Evolutionary conservation across 2,888 invertebrate genomes (phyloP).

Genomic region (Machimus atricapillus): DNA sequence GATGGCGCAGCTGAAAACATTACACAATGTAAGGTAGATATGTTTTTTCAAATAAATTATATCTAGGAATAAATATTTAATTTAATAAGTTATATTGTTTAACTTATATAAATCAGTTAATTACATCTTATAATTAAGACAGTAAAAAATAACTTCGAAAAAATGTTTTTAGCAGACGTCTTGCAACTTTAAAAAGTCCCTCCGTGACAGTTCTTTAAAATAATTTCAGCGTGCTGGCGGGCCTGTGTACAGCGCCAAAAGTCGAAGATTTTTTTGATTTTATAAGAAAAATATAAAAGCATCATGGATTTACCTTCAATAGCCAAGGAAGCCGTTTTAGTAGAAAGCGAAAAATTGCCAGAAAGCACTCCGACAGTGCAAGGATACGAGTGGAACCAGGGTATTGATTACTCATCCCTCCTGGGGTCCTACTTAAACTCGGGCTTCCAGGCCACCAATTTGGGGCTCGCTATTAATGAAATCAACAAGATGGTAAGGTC

Average conservation of each 20-base stretch:
- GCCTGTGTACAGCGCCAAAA: background rate
- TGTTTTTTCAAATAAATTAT: background rate
- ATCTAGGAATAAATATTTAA: background rate
- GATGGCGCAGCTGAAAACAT: background rate
- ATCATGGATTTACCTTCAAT: conserved; percentile 58
- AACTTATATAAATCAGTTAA: background rate
- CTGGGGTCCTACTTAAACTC: conserved; percentile 79
- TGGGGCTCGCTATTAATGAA: conserved; percentile 89
- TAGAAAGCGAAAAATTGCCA: conserved; percentile 73
- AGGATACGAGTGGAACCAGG: conserved; percentile 94
- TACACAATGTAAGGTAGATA: background rate
- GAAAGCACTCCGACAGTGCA: conserved; percentile 72
- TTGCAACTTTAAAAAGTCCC: background rate
- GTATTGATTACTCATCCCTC: conserved; percentile 84
- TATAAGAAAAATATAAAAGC: background rate
- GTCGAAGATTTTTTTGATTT: background rate
- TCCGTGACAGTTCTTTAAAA: background rate
- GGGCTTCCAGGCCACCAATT: conserved; percentile 98
- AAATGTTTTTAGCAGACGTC: background rate
- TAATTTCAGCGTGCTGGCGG: background rate
- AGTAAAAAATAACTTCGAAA: background rate
- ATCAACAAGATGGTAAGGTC: conserved; percentile 85
- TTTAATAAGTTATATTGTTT: background rate
- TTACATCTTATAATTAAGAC: background rate
- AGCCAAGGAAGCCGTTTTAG: conserved; percentile 75